These are phyloP conservation scores for Gibbula magus DNA, from an alignment of 2,888 invertebrate genomes.

Conservation along the genomic window DNA sequence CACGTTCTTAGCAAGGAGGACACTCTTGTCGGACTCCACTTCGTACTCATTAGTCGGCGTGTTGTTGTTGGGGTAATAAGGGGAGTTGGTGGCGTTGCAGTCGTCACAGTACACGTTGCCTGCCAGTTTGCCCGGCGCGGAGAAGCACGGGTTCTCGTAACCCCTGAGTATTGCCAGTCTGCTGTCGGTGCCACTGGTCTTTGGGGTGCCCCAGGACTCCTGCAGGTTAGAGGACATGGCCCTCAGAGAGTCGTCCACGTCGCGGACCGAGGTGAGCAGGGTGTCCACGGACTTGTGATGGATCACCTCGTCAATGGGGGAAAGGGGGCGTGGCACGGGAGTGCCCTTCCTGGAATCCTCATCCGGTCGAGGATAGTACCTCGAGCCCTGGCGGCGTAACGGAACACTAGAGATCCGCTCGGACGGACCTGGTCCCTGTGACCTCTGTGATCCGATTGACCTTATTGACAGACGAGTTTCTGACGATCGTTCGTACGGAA, in stretches of 20 bases:
- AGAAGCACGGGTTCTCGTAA: slow-evolving; percentile 14
- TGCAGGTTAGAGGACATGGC: slow-evolving; percentile 58
- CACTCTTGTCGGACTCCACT: slow-evolving; percentile 39
- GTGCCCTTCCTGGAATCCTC: slow-evolving; percentile 48
- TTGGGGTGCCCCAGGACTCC: slow-evolving; percentile 51
- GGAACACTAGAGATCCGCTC: slow-evolving; percentile 51
- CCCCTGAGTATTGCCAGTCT: not conserved
- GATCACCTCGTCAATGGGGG: slow-evolving; percentile 57
- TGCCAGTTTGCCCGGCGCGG: not conserved
- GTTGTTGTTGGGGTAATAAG: slow-evolving; percentile 60
- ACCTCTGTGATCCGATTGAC: not conserved
- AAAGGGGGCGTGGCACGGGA: slow-evolving; percentile 38
- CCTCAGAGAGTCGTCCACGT: slow-evolving; percentile 47
- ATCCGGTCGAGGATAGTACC: slow-evolving; percentile 52
- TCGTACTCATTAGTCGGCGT: slow-evolving; percentile 59
- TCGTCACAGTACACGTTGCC: slow-evolving; percentile 25
- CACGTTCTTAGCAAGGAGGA: not conserved
- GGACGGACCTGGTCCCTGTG: not conserved
- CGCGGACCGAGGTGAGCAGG: slow-evolving; percentile 40
- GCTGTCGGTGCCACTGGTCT: slow-evolving; percentile 2
- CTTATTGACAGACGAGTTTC: not conserved
- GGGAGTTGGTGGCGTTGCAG: slow-evolving; percentile 46
- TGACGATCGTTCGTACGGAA: not conserved
- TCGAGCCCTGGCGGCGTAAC: slow-evolving; percentile 34
- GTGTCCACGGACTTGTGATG: slow-evolving; percentile 35